Base-by-base conservation (phyloP, 2,113 vertebrate genomes). In the Eonycteris spelaea region DNA sequence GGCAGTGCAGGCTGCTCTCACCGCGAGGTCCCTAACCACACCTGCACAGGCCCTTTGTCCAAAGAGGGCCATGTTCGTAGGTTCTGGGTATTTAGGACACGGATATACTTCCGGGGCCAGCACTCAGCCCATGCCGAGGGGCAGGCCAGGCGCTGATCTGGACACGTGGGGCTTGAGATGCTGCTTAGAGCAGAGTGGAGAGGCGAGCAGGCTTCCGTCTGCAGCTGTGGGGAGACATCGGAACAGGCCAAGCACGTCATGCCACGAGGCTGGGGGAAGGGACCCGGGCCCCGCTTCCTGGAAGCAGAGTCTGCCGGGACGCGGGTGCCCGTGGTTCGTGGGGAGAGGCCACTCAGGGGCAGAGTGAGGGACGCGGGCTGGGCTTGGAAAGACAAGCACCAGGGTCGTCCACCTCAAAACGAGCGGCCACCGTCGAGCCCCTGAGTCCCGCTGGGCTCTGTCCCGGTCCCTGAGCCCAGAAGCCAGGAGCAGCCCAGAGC, bases 261-360 rank as follows among this genome's bases (percentile, higher is more conserved):
- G 71, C 10, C 57, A 15, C 7, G 0, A 38, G 14, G 35, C 40
- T 5, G 48, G 16, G 19, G 19, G 10, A 21, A 6, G 13, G 0
- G 14, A 35, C 24, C 21, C 19, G 30, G n/a, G 59, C 19, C n/a
- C 0, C 0, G 30, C 1, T 26, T 15, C 38, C 26, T 22, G 9
- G 59, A 51, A 26, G 33, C 61, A 21, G 21, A 67, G 75, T 16
- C 55, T 3, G 68, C 18, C 1, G 28, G 61, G 61, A 30, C 40
- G 2, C 6, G 0, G 14, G 43, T 3, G 18, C 0, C 0, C 0
- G 5, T 6, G 63, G 30, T 22, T 38, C 5, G 2, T 0, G 4
- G 59, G 43, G 57, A 21, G 22, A 19, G 1, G 0, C 48, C 0
- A 0, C 61, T 3, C 55, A 7, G 55, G 30, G 30, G 48, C 5